phyloP scores from a whole-genome alignment of 2,888 invertebrate genomes.

The Abrostola triplasia region DNA sequence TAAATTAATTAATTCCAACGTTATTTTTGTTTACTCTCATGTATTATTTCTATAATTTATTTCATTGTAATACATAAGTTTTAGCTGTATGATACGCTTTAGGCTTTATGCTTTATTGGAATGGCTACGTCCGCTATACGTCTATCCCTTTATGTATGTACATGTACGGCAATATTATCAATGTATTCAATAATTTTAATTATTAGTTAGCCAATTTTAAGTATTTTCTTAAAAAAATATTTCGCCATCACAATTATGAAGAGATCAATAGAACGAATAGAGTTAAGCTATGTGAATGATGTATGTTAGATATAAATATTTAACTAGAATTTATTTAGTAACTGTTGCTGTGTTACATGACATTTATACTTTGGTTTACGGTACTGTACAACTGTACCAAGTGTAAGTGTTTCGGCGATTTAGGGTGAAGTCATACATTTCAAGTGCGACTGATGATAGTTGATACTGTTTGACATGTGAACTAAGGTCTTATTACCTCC shows the following conservation, averaged over 20 bases:
- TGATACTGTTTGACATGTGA: constrained; percentile 83
- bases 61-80: constrained; percentile 68
- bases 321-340: constrained; percentile 79
- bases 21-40: constrained; percentile 64
- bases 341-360: constrained; percentile 80
- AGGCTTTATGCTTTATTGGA: constrained; percentile 79
- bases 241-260: constrained; percentile 84
- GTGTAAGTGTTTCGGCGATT: constrained; percentile 65
- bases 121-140: constrained; percentile 74
- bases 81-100: constrained; percentile 84
- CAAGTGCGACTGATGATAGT: constrained; percentile 83
- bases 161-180: constrained; percentile 73
- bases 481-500: constrained; percentile 87
- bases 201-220: constrained; percentile 84
- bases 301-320: constrained; percentile 78
- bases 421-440: constrained; percentile 68
- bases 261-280: constrained; percentile 77
- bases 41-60: constrained; percentile 80
- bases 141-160: constrained; percentile 64
- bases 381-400: constrained; percentile 68
- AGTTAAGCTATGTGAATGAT: constrained; percentile 73
- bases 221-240: constrained; percentile 71
- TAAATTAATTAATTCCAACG: constrained; percentile 59
- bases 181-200: constrained; percentile 76
- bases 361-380: constrained; percentile 67